These are phyloP conservation scores for Litocranius walleri DNA, from an alignment of 2,113 vertebrate species.

Conservation along the genomic window DNA sequence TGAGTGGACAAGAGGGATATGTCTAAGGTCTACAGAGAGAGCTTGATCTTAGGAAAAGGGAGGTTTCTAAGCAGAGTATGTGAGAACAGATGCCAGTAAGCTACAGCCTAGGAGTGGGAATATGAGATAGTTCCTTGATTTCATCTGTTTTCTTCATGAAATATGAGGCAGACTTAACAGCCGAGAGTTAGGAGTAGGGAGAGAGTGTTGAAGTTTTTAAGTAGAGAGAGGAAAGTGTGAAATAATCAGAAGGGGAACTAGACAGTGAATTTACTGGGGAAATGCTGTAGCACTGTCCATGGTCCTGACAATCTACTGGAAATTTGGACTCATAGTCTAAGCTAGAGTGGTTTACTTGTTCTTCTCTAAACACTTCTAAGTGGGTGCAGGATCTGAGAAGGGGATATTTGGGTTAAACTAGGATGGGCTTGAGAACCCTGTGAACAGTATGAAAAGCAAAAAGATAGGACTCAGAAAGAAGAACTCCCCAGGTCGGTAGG, in stretches of 20 bases:
- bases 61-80: background rate
- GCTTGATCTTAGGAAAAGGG: background rate
- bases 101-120: background rate
- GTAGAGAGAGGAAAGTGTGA: background rate
- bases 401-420: background rate
- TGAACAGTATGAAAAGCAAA: background rate
- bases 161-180: background rate
- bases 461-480: background rate
- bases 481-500: background rate
- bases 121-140: background rate
- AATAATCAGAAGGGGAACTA: background rate
- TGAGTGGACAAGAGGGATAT: too few relatives aligned
- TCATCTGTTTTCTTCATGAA: background rate
- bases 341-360: background rate
- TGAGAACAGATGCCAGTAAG: background rate
- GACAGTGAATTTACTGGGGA: background rate
- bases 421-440: background rate
- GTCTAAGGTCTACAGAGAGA: background rate
- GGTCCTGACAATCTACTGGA: background rate
- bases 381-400: background rate
- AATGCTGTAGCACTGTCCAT: fast-evolving
- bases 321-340: background rate
- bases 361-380: background rate
- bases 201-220: background rate
- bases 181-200: background rate